These are phyloP conservation scores for Corythornis madagascariensis DNA, from an alignment of 2,113 vertebrate genomes.

Conservation along the genomic window DNA sequence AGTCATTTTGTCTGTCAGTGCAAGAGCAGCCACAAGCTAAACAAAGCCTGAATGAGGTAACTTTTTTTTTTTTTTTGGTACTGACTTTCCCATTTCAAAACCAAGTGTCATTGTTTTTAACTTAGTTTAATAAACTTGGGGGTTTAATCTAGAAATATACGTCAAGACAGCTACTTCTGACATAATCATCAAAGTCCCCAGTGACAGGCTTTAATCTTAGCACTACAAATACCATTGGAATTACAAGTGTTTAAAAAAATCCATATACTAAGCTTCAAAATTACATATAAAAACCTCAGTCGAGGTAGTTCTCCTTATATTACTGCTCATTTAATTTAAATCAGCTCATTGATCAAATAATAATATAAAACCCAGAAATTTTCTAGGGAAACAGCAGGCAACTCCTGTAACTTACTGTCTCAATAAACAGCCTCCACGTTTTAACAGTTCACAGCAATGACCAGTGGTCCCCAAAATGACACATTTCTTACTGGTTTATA, in stretches of 20 bases:
- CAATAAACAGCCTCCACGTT: neutral
- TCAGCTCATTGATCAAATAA: neutral
- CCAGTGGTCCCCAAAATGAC: rapidly evolving
- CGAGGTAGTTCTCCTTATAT: neutral
- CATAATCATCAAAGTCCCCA: neutral
- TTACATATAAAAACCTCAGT: neutral
- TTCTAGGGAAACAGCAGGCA: neutral
- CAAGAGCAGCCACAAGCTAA: neutral
- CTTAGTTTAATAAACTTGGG: neutral
- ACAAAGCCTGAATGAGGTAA: neutral
- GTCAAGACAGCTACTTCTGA: neutral
- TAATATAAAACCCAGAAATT: neutral
- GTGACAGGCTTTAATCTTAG: neutral
- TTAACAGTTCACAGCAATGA: neutral
- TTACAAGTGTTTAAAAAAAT: neutral
- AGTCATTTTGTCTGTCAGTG: neutral
- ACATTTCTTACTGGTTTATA: neutral
- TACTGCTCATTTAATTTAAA: neutral
- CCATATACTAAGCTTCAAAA: neutral
- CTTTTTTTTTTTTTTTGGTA: neutral
- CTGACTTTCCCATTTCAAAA: neutral
- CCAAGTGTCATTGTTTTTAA: neutral
- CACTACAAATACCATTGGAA: neutral
- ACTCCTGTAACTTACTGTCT: neutral
- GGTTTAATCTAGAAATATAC: neutral